Percentiles rank a stretch among this genome's conserved stretches.
These are phyloP conservation scores for Drymodes brunneopygia DNA, from an alignment of 2,113 vertebrate genomes.

Conservation along the genomic window DNA sequence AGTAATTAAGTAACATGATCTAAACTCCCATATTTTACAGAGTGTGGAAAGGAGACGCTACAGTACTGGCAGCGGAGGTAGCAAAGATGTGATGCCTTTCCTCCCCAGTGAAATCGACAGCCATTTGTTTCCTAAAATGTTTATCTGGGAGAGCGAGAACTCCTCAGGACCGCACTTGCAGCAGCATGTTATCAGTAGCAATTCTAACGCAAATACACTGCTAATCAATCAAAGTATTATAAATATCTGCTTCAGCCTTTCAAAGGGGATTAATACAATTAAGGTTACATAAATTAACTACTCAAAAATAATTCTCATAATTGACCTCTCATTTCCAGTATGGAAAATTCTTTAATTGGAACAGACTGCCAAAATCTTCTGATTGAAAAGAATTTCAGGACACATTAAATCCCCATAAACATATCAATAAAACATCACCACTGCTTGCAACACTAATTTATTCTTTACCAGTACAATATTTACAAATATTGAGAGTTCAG, in stretches of 20 bases:
- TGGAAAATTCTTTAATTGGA: slow-evolving; percentile 61
- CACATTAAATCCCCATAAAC: not conserved
- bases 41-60: not conserved
- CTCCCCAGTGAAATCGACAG: not conserved
- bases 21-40: not conserved
- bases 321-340: slow-evolving; percentile 63
- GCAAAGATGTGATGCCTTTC: not conserved
- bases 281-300: slow-evolving; percentile 56
- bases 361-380: slow-evolving; percentile 39
- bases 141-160: not conserved
- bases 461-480: not conserved
- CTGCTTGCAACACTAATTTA: not conserved
- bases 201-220: slow-evolving; percentile 9
- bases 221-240: slow-evolving; percentile 58
- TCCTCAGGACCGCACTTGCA: not conserved
- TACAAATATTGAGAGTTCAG: not conserved
- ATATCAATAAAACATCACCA: not conserved
- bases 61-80: not conserved
- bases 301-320: slow-evolving; percentile 68
- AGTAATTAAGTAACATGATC: not conserved
- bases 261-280: slow-evolving; percentile 59
- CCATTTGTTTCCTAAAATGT: not conserved
- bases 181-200: not conserved
- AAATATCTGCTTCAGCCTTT: slow-evolving; percentile 52
- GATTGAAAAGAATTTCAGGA: slow-evolving; percentile 38